Evolutionary conservation across 1,140 invertebrate species (phyloP).

Genomic region (Bombus terrestris): DNA sequence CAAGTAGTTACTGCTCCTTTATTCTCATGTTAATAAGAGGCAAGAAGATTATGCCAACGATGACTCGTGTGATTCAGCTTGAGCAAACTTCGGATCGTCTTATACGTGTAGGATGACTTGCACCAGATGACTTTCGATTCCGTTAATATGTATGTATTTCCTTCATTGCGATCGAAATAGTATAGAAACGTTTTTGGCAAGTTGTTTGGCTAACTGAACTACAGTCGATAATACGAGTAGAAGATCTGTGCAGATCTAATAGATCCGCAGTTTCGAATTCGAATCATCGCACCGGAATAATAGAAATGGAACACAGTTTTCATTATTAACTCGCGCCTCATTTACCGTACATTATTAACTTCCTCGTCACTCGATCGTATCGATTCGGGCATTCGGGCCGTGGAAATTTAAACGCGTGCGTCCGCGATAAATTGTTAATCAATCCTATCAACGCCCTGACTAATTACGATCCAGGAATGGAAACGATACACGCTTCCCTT

Average conservation of each 20-base stretch:
- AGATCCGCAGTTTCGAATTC: background rate
- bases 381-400: constrained; percentile 3
- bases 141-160: background rate
- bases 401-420: background rate
- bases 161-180: background rate
- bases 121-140: background rate
- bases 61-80: background rate
- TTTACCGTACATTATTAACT: constrained; percentile 24
- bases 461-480: constrained; percentile 11
- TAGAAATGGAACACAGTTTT: background rate
- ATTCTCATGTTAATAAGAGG: background rate
- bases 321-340: constrained; percentile 19
- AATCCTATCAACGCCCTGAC: constrained; percentile 22
- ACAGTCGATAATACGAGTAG: background rate
- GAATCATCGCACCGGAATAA: background rate
- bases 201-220: background rate
- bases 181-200: too few relatives aligned
- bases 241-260: background rate
- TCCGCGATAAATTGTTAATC: constrained; percentile 25
- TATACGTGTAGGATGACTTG: background rate
- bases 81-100: background rate
- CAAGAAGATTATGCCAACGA: background rate
- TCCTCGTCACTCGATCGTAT: background rate
- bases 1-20: background rate
- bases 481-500: background rate